Conservation (phyloP, 2,113 vertebrate species). For the Daphoenositta chrysoptera region DNA sequence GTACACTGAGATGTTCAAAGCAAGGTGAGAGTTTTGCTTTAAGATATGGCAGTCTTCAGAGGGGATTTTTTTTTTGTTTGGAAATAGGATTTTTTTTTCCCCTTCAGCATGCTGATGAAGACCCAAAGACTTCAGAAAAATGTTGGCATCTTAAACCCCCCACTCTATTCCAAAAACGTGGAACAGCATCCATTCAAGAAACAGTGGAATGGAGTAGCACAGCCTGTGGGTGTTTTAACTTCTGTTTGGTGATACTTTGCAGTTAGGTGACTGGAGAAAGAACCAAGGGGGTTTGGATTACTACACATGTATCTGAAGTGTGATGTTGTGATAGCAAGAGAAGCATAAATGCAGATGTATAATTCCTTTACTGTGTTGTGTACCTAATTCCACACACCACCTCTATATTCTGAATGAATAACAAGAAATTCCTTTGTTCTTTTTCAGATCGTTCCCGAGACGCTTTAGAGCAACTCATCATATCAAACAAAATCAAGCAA, state of each 20-base stretch:
- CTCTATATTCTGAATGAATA: not conserved
- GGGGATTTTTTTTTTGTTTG: not conserved
- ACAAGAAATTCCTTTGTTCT: not conserved
- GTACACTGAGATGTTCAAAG: not conserved
- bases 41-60: not conserved
- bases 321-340: not conserved
- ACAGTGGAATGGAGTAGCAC: not conserved
- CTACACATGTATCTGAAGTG: not conserved
- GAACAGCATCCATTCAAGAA: not conserved
- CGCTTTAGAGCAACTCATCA: constrained; percentile 74
- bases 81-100: not conserved
- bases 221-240: not conserved
- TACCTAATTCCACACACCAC: not conserved
- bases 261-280: not conserved
- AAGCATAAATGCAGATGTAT: not conserved
- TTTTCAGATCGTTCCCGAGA: constrained; percentile 79
- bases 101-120: not conserved
- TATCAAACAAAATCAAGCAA: constrained; percentile 82
- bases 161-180: not conserved
- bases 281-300: not conserved
- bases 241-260: not conserved
- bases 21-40: not conserved
- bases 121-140: not conserved
- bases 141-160: not conserved
- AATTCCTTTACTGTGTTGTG: not conserved